Conservation (phyloP, 2,888 invertebrate species). For the Pinctada fucata region DNA sequence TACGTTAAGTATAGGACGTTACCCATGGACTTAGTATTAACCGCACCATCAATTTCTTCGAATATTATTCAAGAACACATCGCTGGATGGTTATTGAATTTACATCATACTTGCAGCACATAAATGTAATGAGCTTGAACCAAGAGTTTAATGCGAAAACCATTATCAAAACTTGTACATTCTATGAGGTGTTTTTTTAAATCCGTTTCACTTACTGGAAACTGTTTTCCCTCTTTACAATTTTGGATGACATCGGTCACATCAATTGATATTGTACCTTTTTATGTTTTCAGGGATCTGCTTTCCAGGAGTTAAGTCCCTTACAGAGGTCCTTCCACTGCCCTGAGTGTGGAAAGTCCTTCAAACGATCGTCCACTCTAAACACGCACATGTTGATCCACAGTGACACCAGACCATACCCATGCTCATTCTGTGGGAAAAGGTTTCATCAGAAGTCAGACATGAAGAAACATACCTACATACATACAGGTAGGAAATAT, state of each 20-base stretch:
- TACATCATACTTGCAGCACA: no score
- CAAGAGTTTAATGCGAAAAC: no score
- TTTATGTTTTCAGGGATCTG: not conserved
- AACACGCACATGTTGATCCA: slow-evolving; percentile 98
- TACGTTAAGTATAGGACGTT: no score
- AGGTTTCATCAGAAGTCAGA: slow-evolving; percentile 99
- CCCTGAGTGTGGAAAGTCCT: slow-evolving; percentile 97
- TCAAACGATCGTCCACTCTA: slow-evolving; percentile 96
- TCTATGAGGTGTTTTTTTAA: no score
- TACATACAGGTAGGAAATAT: slow-evolving; percentile 86
- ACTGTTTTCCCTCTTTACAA: not conserved
- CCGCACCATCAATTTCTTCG: no score
- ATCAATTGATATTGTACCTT: no score
- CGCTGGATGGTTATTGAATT: no score
- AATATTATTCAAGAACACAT: no score
- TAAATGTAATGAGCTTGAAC: no score
- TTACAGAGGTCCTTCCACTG: slow-evolving; percentile 82
- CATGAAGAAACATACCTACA: slow-evolving; percentile 99
- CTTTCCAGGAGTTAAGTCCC: slow-evolving; percentile 17
- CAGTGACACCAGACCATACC: slow-evolving; percentile 97
- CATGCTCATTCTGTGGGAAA: slow-evolving; percentile 98
- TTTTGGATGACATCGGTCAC: not conserved
- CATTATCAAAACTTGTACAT: no score
- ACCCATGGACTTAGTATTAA: no score
- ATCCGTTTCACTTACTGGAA: no score